Conservation (phyloP, 2,888 invertebrate species). For the Syrphus vitripennis region DNA sequence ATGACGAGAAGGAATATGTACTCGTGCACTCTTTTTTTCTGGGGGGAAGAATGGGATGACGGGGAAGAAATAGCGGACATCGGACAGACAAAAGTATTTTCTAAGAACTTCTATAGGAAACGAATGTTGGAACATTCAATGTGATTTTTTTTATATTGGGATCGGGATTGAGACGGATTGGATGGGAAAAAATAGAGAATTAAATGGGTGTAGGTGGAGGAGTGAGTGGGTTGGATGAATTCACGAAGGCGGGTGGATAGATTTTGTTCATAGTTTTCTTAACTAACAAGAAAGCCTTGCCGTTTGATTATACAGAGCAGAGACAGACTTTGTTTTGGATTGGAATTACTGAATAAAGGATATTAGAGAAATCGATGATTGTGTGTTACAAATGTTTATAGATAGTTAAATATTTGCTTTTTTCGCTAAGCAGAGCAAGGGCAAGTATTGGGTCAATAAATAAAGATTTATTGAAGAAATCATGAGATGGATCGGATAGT, state of each 20-base stretch:
- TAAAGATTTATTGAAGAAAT: too few relatives aligned
- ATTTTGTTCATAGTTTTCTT: slow-evolving; percentile 24
- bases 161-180: not conserved
- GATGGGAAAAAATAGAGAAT: not conserved
- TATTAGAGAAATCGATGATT: slow-evolving; percentile 53
- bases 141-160: not conserved
- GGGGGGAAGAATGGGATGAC: not conserved
- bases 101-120: slow-evolving; percentile 17
- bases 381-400: too few relatives aligned
- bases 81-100: slow-evolving; percentile 25
- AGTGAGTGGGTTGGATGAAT: not conserved
- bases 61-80: not conserved
- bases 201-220: not conserved
- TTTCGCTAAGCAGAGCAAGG: too few relatives aligned
- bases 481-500: too few relatives aligned
- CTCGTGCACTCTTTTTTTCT: not conserved
- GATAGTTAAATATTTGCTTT: too few relatives aligned
- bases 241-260: not conserved
- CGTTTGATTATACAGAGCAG: slow-evolving; percentile 20
- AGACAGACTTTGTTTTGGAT: slow-evolving; percentile 36
- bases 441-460: not conserved
- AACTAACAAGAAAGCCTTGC: slow-evolving; percentile 27
- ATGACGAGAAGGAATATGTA: slow-evolving; percentile 33
- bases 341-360: slow-evolving; percentile 27
- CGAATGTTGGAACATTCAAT: slow-evolving; percentile 20